Conservation (phyloP, 2,113 vertebrate genomes). For the Cepphus grylle region DNA sequence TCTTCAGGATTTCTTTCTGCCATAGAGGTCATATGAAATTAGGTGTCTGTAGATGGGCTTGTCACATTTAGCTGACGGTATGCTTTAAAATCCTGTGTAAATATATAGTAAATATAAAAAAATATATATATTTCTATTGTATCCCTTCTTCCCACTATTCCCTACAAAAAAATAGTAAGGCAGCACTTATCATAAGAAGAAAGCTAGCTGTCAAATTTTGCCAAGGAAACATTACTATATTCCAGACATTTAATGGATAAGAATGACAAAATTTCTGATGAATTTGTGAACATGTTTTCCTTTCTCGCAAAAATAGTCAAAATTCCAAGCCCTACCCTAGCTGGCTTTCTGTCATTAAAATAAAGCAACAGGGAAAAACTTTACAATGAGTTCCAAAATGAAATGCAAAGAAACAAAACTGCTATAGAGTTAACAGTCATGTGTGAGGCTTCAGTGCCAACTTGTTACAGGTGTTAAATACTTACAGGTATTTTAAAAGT, state of each 20-base stretch:
- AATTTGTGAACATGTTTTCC: background rate
- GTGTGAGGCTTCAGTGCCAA: background rate
- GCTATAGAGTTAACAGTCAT: background rate
- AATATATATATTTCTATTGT: background rate
- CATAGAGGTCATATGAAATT: background rate
- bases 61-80: background rate
- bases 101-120: background rate
- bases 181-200: background rate
- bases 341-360: background rate
- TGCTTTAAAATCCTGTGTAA: background rate
- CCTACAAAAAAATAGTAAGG: background rate
- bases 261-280: background rate
- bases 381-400: background rate
- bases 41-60: background rate
- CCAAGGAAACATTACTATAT: background rate
- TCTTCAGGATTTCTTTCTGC: background rate
- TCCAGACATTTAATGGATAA: background rate
- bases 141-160: background rate
- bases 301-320: background rate
- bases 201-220: background rate
- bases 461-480: constrained; percentile 71
- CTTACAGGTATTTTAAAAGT: constrained; percentile 92
- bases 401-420: background rate
- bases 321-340: background rate
- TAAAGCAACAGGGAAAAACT: background rate